A percentile compares a stretch with the other conserved stretches of the same genome.
Evolutionary conservation across 2,797 vertebrate genomes (phyloP).

Genomic region (Macrochelys suwanniensis): DNA sequence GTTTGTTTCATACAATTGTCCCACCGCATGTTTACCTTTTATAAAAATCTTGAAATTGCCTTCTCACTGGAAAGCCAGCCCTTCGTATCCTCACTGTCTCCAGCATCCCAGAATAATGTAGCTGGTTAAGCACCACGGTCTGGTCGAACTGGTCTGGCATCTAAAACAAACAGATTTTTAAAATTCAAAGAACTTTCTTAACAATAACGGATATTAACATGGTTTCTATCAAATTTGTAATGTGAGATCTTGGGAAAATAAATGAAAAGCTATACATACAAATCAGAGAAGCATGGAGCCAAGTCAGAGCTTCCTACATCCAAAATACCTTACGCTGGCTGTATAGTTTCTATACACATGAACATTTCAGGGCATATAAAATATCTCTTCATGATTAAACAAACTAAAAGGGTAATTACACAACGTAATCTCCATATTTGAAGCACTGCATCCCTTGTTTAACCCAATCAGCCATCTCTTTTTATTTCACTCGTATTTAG

Average conservation of each 20-base stretch:
- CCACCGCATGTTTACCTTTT: slow-evolving; percentile 82
- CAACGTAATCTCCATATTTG: neutral
- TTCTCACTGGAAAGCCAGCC: slow-evolving; percentile 92
- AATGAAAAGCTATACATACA: neutral
- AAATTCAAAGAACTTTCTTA: slow-evolving; percentile 2
- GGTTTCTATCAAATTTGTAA: neutral
- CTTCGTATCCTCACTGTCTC: slow-evolving; percentile 95
- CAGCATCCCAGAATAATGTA: slow-evolving; percentile 96
- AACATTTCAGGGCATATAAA: neutral
- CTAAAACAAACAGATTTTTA: slow-evolving; percentile 74
- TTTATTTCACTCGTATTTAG: neutral
- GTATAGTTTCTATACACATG: neutral
- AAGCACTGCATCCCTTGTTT: neutral
- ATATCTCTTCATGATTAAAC: slow-evolving; percentile 23
- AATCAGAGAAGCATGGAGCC: neutral
- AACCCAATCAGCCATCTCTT: slow-evolving; percentile 1
- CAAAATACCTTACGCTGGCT: neutral
- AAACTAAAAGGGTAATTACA: slow-evolving; percentile 18
- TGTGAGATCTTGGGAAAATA: slow-evolving; percentile 10
- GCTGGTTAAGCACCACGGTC: slow-evolving; percentile 94
- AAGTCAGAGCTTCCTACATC: neutral
- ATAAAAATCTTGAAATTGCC: slow-evolving; percentile 93
- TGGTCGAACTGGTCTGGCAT: slow-evolving; percentile 97
- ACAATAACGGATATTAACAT: neutral
- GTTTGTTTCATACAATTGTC: neutral